Conservation (phyloP, 2,113 vertebrate species). For the Takifugu flavidus region DNA sequence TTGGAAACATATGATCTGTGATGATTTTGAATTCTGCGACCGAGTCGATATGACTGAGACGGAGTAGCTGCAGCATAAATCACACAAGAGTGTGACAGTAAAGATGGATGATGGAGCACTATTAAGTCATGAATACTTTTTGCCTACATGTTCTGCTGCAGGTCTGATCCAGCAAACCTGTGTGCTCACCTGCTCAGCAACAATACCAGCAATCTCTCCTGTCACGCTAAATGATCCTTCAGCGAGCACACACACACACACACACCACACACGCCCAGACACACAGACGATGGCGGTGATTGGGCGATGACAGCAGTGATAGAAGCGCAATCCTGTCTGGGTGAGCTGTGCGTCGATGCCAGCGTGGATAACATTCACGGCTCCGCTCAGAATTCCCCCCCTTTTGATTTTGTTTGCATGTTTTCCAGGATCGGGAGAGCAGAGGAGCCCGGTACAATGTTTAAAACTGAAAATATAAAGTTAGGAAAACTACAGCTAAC, state of each 20-base stretch:
- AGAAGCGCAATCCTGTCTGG: slow-evolving; percentile 63
- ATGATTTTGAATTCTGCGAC: too few species aligned
- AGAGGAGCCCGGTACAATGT: too few species aligned
- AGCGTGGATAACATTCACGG: slow-evolving; percentile 74
- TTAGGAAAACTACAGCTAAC: too few species aligned
- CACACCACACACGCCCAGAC: slow-evolving; percentile 12
- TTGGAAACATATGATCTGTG: too few species aligned
- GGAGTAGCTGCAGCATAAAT: too few species aligned
- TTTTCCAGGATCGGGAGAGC: neutral
- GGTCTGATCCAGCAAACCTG: slow-evolving; percentile 31
- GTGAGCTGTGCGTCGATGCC: slow-evolving; percentile 72
- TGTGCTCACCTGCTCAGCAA: slow-evolving; percentile 77
- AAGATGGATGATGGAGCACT: too few species aligned
- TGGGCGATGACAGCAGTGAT: slow-evolving; percentile 71
- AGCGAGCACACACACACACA: slow-evolving; percentile 36
- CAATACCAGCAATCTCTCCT: slow-evolving; percentile 54
- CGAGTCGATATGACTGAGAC: too few species aligned
- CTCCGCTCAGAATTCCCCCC: slow-evolving; percentile 29
- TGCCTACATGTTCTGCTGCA: slow-evolving; percentile 58
- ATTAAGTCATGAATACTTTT: neutral
- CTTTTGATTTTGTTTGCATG: slow-evolving; percentile 9
- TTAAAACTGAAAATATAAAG: too few species aligned
- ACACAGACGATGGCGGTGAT: slow-evolving; percentile 47
- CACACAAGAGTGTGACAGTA: too few species aligned
- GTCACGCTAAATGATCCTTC: slow-evolving; percentile 72